Evolutionary conservation across 2,113 vertebrate genomes (phyloP).

Genomic region (Hippolais icterina): DNA sequence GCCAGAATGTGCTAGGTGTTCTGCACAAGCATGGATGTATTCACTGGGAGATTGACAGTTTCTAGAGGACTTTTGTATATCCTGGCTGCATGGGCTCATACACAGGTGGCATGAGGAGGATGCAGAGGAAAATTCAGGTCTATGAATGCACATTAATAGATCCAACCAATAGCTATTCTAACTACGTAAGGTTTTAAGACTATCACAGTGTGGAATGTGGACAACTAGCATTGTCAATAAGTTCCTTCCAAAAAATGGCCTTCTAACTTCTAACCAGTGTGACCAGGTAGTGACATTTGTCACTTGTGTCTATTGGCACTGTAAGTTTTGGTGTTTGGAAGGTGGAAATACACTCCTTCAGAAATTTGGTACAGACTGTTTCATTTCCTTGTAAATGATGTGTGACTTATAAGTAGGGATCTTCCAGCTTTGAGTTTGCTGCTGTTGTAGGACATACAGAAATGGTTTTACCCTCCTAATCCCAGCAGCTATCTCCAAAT

Average conservation of each 20-base stretch:
- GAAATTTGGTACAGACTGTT: background rate
- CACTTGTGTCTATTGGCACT: background rate
- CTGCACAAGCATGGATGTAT: fast-evolving
- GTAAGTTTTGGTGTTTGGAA: background rate
- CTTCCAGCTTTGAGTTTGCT: background rate
- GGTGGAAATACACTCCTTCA: background rate
- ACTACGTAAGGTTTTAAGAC: fast-evolving
- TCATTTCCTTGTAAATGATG: background rate
- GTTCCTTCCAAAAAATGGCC: background rate
- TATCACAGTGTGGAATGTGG: background rate
- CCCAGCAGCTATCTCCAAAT: background rate
- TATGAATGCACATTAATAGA: background rate
- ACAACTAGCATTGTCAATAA: background rate
- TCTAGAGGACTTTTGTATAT: background rate
- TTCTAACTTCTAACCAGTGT: background rate
- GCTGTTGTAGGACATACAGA: background rate
- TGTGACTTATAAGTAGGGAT: background rate
- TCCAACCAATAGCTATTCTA: background rate
- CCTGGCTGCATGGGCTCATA: background rate
- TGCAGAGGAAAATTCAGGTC: background rate
- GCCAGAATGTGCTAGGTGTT: fast-evolving
- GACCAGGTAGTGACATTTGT: background rate
- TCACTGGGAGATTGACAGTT: background rate
- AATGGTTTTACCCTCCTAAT: background rate
- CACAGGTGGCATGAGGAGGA: background rate